Evolutionary conservation across 1,140 invertebrate species (phyloP), one percentile per base, ranked within the genome.

Genomic region (Macrostomum lignano): DNA sequence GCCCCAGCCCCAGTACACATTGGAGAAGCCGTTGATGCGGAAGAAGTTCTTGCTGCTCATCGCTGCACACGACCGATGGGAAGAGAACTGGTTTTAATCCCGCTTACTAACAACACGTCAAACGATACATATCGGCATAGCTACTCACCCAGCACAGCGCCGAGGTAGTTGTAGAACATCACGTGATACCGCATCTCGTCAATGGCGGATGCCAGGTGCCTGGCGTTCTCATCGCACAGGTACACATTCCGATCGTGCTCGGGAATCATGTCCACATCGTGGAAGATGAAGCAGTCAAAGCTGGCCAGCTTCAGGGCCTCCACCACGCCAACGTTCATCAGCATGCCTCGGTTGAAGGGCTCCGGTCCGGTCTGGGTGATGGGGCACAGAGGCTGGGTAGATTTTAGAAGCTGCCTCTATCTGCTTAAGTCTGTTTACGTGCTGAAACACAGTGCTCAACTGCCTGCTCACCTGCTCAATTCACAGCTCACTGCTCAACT

Each of bases 1-100:
- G 1, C 61, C 74, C 73, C 72, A 78, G 0, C 74, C 77, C 62
- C 68, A 77, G 56, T 73, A 84, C 17, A 67, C 52, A 58, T 84
- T 86, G 9, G 75, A 77, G 64, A 84, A 86, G 2, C 84, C 82
- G 60, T 93, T 91, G 2, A 78, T 68, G 40, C 56, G 51, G 36
- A 67, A 60, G 51, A 72, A 84, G 41, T 69, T 66, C 9, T 64
- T 52, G 26, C 39, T 39, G 33, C 47, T 54, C 21, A 55, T n/a
- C n/a, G n/a, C n/a, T n/a, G n/a, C n/a, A n/a, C n/a, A n/a, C n/a
- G n/a, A n/a, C n/a, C n/a, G n/a, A n/a, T n/a, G n/a, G n/a, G n/a
- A n/a, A n/a, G n/a, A n/a, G n/a, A n/a, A n/a, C n/a, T n/a, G n/a
- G n/a, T n/a, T n/a, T n/a, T n/a, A n/a, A n/a, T n/a, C n/a, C n/a